Percentiles rank a stretch among this genome's conserved stretches.
Evolutionary conservation across 2,113 vertebrate species (phyloP).

Genomic region (Lanius ludovicianus): DNA sequence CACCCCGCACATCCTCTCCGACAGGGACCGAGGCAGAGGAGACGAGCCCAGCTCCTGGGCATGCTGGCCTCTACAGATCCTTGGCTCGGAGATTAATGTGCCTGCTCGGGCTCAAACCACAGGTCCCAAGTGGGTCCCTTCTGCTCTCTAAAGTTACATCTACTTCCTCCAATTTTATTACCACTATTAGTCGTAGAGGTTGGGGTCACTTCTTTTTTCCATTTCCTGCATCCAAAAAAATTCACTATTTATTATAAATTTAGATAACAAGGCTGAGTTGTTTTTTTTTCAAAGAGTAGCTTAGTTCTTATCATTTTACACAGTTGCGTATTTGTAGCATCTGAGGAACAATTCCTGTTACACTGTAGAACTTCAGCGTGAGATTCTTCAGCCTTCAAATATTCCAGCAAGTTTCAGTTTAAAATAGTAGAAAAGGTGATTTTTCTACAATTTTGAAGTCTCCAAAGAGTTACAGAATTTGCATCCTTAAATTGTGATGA

Average conservation of each 20-base stretch:
- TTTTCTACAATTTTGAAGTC: not conserved
- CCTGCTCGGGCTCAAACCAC: not conserved
- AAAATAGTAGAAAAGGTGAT: not conserved
- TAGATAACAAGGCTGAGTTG: not conserved
- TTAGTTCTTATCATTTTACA: not conserved
- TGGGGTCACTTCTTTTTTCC: not conserved
- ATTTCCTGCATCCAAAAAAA: not conserved
- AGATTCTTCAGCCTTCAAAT: not conserved
- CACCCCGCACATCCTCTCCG: fast-evolving
- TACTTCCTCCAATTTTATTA: not conserved
- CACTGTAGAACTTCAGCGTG: not conserved
- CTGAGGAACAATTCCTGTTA: not conserved
- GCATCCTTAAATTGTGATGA: not conserved
- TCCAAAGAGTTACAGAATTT: not conserved
- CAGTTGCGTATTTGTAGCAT: not conserved
- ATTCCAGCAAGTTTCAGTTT: not conserved
- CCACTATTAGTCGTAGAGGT: not conserved
- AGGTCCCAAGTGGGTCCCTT: not conserved
- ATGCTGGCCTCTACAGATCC: not conserved
- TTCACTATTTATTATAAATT: not conserved
- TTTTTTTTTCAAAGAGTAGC: not conserved
- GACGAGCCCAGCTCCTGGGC: not conserved
- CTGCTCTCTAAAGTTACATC: not conserved
- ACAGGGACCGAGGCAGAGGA: not conserved
- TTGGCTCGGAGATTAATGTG: not conserved